A percentile compares a stretch with the other conserved stretches of the same genome.
Conservation (phyloP, 2,113 vertebrate genomes). For the rabbit (Oryctolagus cuniculus) region DNA sequence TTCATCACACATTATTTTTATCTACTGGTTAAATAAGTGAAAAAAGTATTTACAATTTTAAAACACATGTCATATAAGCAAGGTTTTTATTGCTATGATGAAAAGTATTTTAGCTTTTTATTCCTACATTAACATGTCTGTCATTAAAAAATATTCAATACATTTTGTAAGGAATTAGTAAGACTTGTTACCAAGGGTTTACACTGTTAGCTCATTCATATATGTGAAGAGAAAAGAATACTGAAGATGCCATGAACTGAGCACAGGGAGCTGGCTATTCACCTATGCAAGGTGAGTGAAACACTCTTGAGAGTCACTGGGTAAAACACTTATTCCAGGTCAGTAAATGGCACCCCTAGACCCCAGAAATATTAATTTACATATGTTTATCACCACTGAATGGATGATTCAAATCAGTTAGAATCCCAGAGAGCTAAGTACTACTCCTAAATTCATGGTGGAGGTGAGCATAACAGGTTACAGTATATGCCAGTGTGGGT, state of each 20-base stretch:
- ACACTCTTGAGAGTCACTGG: not conserved
- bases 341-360: not conserved
- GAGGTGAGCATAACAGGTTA: not conserved
- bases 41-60: not conserved
- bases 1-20: not conserved
- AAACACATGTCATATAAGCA: not conserved
- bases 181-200: not conserved
- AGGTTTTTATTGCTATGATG: not conserved
- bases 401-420: not conserved
- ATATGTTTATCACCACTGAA: not conserved
- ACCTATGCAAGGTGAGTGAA: not conserved
- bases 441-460: not conserved
- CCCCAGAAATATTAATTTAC: not conserved
- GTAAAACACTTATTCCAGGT: not conserved
- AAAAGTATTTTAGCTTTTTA: not conserved
- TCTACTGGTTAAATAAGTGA: not conserved
- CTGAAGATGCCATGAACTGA: not conserved
- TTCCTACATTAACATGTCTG: not conserved
- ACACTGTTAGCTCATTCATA: not conserved
- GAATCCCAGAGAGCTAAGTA: not conserved
- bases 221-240: not conserved
- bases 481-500: fast-evolving
- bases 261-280: not conserved
- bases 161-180: not conserved
- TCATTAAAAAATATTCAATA: not conserved